Evolutionary conservation across 2,888 invertebrate genomes (phyloP).

Genomic region (Callyntrura guangdongensis): DNA sequence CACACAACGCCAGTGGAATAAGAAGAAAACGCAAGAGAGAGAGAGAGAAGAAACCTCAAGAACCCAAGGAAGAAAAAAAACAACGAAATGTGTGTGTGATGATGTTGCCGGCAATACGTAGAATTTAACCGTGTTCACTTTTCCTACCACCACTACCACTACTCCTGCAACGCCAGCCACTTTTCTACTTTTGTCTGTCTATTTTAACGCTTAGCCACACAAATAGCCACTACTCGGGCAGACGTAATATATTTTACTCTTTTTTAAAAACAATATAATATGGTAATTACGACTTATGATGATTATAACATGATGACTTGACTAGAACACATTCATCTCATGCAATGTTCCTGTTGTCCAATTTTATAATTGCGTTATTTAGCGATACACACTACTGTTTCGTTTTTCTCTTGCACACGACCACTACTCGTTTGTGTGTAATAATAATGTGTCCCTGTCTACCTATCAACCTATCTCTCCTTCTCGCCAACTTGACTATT

Average conservation of each 20-base stretch:
- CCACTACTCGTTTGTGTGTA: constrained; percentile 20
- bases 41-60: constrained; percentile 23
- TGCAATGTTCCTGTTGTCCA: constrained; percentile 30
- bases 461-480: background rate
- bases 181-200: constrained; percentile 39
- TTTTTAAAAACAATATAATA: constrained; percentile 54
- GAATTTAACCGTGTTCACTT: constrained; percentile 45
- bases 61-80: constrained; percentile 1
- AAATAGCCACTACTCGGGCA: constrained; percentile 29
- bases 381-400: constrained; percentile 14
- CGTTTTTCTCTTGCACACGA: background rate
- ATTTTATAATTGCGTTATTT: constrained; percentile 1
- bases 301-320: constrained; percentile 32
- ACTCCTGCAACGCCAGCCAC: background rate
- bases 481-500: background rate
- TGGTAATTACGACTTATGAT: constrained; percentile 64
- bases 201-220: constrained; percentile 45
- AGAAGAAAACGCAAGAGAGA: background rate
- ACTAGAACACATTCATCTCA: constrained; percentile 50
- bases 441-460: background rate
- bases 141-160: constrained; percentile 16
- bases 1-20: constrained; percentile 32
- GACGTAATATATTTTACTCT: background rate
- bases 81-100: constrained; percentile 6
- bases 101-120: constrained; percentile 69